phyloP scores from a whole-genome alignment of 2,797 vertebrate species.

The Myotis vivesi region DNA sequence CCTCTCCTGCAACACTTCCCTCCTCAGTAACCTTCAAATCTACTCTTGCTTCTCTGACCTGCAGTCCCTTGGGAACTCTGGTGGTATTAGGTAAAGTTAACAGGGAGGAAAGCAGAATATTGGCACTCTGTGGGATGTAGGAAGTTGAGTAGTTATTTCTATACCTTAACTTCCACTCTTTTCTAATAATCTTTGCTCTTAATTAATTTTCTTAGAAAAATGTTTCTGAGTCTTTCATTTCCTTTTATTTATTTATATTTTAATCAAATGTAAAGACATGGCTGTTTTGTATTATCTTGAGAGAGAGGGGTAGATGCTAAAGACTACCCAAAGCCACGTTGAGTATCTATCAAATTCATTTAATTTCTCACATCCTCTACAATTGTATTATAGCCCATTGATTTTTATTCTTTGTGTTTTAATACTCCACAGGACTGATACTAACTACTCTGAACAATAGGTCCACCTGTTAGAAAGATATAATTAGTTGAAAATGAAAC shows the following conservation, averaged over 20 bases:
- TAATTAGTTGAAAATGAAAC: neutral
- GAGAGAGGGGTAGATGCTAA: neutral
- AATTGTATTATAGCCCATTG: neutral
- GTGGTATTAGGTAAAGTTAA: neutral
- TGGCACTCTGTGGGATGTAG: neutral
- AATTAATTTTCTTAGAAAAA: neutral
- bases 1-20: neutral
- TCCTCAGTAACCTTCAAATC: neutral
- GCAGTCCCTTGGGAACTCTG: neutral
- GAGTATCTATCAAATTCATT: neutral
- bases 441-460: neutral
- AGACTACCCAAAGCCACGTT: neutral
- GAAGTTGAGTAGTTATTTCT: neutral
- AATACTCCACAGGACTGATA: neutral
- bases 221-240: neutral
- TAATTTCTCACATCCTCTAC: neutral
- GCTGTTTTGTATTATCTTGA: neutral
- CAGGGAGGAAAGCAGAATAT: neutral
- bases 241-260: neutral
- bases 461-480: neutral
- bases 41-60: neutral
- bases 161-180: neutral
- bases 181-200: neutral
- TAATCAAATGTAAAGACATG: neutral
- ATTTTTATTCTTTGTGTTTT: neutral